Percentiles rank a stretch among this genome's conserved stretches.
These are phyloP conservation scores for Silurus glanis DNA, from an alignment of 2,113 vertebrate species.

Conservation along the genomic window DNA sequence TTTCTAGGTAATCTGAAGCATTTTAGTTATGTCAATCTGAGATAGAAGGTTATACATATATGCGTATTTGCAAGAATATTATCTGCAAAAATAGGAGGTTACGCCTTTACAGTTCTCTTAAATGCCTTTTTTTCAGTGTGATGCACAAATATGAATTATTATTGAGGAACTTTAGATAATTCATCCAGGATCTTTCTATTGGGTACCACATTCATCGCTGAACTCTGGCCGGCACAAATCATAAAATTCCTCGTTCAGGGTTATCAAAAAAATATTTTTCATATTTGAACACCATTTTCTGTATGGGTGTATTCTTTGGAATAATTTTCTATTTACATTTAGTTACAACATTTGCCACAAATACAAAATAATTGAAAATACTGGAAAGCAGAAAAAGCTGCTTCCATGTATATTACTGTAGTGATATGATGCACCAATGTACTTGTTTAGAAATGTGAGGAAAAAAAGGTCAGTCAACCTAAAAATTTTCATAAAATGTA, in stretches of 20 bases:
- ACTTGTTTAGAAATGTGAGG: neutral
- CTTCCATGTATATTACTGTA: neutral
- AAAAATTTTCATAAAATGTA: neutral
- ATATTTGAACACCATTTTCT: neutral
- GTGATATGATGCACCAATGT: neutral
- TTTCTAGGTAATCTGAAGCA: neutral
- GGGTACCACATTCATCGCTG: neutral
- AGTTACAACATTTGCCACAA: neutral
- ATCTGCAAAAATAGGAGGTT: neutral
- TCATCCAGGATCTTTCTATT: neutral
- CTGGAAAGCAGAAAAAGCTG: neutral
- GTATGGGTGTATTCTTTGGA: neutral
- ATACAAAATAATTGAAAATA: neutral
- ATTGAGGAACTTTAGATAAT: neutral
- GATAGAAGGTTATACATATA: neutral
- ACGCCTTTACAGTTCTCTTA: neutral
- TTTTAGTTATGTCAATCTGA: neutral
- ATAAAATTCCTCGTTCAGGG: neutral
- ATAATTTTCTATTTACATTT: neutral
- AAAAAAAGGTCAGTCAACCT: neutral
- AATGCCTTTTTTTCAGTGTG: neutral
- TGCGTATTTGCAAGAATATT: neutral
- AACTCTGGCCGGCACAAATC: neutral
- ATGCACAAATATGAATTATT: neutral
- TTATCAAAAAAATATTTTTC: neutral